Evolutionary conservation across 2,113 vertebrate genomes (phyloP), one percentile per base, ranked within the genome.

Genomic region (Nipponia nippon): DNA sequence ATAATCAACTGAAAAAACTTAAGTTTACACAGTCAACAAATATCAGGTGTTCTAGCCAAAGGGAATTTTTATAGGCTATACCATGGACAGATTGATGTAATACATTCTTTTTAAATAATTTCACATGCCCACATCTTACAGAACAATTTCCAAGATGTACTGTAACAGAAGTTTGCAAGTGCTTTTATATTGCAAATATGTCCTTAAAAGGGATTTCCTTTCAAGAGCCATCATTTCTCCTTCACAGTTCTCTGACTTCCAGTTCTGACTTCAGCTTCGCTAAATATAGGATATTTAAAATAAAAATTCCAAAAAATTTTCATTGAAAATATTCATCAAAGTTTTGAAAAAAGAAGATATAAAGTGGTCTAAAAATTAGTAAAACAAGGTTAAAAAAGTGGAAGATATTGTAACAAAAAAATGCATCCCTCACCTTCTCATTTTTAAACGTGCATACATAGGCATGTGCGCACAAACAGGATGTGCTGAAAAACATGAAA

Each of bases 381-480:
- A 62, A 58, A 56, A 63, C 3, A 63, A 52, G 9, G 72, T 46
- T 21, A 49, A 63, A 26, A 50, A 5, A 58, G 27, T 13, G 12
- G 26, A 70, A 73, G 18, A 47, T 22, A 42, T 7, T 36, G 14
- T 12, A 59, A 53, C n/a, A 26, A 55, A 86, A 59, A 77, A 63
- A 20, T 16, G 0, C 7, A 29, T 18, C 2, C 5, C 11, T 81
- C 46, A 44, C 2, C 4, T 3, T 76, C 34, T 72, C 2, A 25
- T 42, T 93, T 92, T 92, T 40, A n/a, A 77, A 72, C 3, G 61
- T 15, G 10, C 3, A 30, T 44, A 21, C 4, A 56, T 13, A 38
- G 2, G 7, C 19, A 7, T 44, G 4, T 22, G 1, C 1, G 1
- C 3, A 71, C 16, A 59, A 82, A 27, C 4, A 42, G 2, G 3